Percentiles rank a stretch among this genome's conserved stretches.
Conservation (phyloP, 2,797 vertebrate genomes). For the Rhabdophis nuchalis region DNA sequence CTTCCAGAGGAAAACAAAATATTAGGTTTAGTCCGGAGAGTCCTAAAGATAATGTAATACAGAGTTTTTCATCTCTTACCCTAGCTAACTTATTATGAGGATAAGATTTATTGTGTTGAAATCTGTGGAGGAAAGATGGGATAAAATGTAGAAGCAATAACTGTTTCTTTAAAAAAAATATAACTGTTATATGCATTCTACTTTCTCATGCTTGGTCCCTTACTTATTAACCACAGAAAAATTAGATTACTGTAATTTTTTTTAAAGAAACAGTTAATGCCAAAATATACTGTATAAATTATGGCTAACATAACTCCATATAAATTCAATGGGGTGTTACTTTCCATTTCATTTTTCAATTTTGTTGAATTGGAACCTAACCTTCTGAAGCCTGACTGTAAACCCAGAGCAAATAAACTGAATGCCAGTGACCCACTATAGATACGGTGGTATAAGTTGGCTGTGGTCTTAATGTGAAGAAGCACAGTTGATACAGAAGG, state of each 20-base stretch:
- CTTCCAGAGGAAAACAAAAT: not conserved
- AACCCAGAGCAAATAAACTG: not conserved
- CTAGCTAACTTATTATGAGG: not conserved
- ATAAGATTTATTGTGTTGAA: not conserved
- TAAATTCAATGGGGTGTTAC: not conserved
- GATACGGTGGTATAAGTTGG: not conserved
- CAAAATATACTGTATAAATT: not conserved
- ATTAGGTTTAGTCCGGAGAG: not conserved
- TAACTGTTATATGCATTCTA: not conserved
- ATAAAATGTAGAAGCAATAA: not conserved
- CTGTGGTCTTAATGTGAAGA: not conserved
- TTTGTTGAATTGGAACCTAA: not conserved
- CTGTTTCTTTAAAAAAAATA: not conserved
- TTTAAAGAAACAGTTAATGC: not conserved
- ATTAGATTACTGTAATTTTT: not conserved
- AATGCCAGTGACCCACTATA: not conserved
- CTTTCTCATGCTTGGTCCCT: not conserved
- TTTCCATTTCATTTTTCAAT: not conserved
- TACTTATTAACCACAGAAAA: not conserved
- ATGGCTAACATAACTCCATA: not conserved
- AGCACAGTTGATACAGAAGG: not conserved
- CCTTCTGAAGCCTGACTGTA: not conserved
- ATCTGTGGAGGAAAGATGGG: not conserved
- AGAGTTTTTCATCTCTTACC: not conserved
- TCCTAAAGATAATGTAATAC: not conserved